Conservation (phyloP, 1,140 invertebrate genomes). For the Atta colombica region DNA sequence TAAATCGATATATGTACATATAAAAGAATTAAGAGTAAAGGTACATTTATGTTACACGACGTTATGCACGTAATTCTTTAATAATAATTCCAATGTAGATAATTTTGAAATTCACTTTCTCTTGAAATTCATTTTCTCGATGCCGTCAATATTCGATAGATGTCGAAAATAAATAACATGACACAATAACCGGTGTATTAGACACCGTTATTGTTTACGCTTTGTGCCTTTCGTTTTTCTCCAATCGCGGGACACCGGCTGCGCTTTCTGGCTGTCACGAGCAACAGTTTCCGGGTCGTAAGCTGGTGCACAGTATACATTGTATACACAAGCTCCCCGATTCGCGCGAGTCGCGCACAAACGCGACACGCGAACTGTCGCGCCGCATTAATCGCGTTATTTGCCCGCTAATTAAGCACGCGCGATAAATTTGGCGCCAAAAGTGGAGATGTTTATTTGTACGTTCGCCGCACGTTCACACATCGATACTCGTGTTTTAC, state of each 20-base stretch:
- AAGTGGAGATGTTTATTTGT: constrained; percentile 45
- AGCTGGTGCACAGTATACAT: background rate
- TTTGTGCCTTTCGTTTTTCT: constrained; percentile 43
- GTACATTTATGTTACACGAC: background rate
- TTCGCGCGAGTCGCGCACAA: constrained; percentile 30
- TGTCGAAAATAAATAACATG: constrained; percentile 37
- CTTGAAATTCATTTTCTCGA: background rate
- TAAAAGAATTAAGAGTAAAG: background rate
- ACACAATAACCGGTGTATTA: constrained; percentile 40
- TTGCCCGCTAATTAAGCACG: constrained; percentile 77
- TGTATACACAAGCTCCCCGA: background rate
- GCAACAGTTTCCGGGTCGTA: constrained; percentile 63
- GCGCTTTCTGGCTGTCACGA: constrained; percentile 46
- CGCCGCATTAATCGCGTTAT: constrained; percentile 76
- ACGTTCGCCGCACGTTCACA: background rate
- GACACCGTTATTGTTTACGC: constrained; percentile 45
- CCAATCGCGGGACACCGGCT: background rate
- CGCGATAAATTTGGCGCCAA: constrained; percentile 72
- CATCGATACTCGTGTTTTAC: constrained; percentile 17
- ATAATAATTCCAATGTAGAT: background rate
- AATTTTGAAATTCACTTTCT: background rate
- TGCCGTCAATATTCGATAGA: background rate
- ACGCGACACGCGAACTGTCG: constrained; percentile 64
- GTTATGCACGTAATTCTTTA: background rate
- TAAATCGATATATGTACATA: background rate